Percentiles rank a stretch among this genome's conserved stretches.
phyloP scores from a whole-genome alignment of 2,797 vertebrate species.

The Anguilla megastoma region DNA sequence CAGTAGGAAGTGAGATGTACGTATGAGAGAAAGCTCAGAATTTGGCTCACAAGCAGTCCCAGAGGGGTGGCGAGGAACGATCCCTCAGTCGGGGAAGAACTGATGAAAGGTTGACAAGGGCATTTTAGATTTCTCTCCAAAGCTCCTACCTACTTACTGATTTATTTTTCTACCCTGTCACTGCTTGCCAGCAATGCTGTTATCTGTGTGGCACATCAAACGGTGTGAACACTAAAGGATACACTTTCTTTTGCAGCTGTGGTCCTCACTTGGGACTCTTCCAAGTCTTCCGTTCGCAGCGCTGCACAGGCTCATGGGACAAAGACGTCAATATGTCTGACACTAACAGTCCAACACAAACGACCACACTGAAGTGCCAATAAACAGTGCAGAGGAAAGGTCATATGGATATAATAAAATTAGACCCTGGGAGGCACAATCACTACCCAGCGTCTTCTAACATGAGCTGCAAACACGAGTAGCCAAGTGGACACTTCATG shows the following conservation, averaged over 20 bases:
- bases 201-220: not conserved
- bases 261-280: constrained; percentile 1
- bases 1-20: not conserved
- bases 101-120: constrained; percentile 39
- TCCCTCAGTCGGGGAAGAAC: constrained; percentile 27
- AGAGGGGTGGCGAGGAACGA: not conserved
- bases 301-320: constrained; percentile 24
- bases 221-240: constrained; percentile 16
- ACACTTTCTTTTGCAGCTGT: constrained; percentile 1
- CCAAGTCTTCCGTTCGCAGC: not conserved
- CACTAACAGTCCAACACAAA: not conserved
- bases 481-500: not conserved
- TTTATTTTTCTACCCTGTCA: constrained; percentile 20
- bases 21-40: not conserved
- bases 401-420: not conserved
- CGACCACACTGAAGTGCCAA: not conserved
- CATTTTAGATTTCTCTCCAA: constrained; percentile 33
- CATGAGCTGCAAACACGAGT: not conserved
- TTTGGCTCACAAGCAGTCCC: not conserved
- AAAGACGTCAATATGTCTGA: constrained; percentile 28
- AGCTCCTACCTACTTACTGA: not conserved
- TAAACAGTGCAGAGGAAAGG: not conserved
- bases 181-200: constrained; percentile 15
- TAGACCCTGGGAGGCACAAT: not conserved
- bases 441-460: not conserved